Percentiles rank a stretch among this genome's conserved stretches.
These are phyloP conservation scores for Zaprionus camerounensis DNA, from an alignment of 1,140 invertebrate species.

Conservation along the genomic window DNA sequence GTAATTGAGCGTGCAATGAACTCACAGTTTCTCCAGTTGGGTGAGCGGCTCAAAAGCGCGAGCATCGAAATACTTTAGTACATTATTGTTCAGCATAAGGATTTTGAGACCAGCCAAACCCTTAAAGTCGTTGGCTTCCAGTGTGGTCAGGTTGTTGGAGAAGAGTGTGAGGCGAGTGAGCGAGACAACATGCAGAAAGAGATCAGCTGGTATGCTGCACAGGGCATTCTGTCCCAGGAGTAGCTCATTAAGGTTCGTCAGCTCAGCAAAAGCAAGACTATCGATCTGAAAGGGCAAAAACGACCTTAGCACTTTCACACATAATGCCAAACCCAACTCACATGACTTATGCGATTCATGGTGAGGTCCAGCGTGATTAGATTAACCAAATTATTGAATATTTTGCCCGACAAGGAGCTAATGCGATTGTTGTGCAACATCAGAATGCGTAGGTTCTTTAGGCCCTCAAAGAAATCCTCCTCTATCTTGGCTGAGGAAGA, in stretches of 20 bases:
- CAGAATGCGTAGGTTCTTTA: conserved; percentile 86
- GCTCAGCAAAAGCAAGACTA: conserved; percentile 85
- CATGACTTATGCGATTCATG: conserved; percentile 85
- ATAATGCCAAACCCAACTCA: conserved; percentile 19
- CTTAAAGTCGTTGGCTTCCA: conserved; percentile 85
- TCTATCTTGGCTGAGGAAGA: conserved; percentile 61
- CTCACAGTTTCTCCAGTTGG: conserved; percentile 85
- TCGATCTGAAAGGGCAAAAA: conserved; percentile 65
- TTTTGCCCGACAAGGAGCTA: conserved; percentile 85
- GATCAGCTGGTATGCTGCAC: conserved; percentile 84
- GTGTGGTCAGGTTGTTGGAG: conserved; percentile 86
- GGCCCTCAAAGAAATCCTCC: conserved; percentile 86
- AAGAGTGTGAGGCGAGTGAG: conserved; percentile 87
- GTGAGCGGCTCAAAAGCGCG: conserved; percentile 85
- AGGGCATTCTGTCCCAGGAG: conserved; percentile 87
- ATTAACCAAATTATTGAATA: conserved; percentile 86
- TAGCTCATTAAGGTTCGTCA: conserved; percentile 86
- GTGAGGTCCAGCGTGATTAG: conserved; percentile 86
- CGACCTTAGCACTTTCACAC: too few species aligned
- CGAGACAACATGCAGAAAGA: conserved; percentile 84
- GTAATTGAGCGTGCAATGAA: conserved; percentile 11
- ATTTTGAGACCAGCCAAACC: conserved; percentile 86
- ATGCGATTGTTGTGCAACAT: conserved; percentile 88
- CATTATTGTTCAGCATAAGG: conserved; percentile 88
- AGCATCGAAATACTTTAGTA: conserved; percentile 85